Percentiles rank a stretch among this genome's conserved stretches.
Conservation (phyloP, 2,113 vertebrate genomes). For the Naja naja region DNA sequence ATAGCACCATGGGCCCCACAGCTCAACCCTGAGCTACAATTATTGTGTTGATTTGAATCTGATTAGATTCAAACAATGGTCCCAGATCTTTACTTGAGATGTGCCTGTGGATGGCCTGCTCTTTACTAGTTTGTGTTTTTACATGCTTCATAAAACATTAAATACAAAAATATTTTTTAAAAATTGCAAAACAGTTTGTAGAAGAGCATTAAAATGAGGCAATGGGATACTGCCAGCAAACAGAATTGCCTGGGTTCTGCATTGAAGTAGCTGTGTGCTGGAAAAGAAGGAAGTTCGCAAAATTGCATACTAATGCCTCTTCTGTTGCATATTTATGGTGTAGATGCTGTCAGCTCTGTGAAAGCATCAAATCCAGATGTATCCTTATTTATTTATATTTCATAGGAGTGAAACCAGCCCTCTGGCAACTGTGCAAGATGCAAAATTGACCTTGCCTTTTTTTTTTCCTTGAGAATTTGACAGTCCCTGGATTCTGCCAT, state of each 20-base stretch:
- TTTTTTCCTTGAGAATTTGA: constrained; percentile 39
- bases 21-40: no score
- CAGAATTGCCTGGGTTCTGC: background rate
- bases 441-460: constrained; percentile 37
- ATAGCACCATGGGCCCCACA: no score
- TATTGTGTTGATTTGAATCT: no score
- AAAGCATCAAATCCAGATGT: constrained; percentile 37
- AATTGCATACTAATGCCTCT: background rate
- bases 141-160: no score
- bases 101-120: no score
- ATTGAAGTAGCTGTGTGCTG: background rate
- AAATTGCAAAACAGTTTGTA: background rate
- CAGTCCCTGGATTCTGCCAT: background rate
- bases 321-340: background rate
- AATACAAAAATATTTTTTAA: no score
- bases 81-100: no score
- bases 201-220: background rate
- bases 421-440: constrained; percentile 45
- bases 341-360: background rate
- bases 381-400: constrained; percentile 29
- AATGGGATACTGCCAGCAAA: background rate
- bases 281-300: background rate
- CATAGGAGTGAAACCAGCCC: constrained; percentile 27
- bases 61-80: no score
- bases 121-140: no score